Evolutionary conservation across 2,113 vertebrate genomes (phyloP).

Genomic region (Callorhinus ursinus): DNA sequence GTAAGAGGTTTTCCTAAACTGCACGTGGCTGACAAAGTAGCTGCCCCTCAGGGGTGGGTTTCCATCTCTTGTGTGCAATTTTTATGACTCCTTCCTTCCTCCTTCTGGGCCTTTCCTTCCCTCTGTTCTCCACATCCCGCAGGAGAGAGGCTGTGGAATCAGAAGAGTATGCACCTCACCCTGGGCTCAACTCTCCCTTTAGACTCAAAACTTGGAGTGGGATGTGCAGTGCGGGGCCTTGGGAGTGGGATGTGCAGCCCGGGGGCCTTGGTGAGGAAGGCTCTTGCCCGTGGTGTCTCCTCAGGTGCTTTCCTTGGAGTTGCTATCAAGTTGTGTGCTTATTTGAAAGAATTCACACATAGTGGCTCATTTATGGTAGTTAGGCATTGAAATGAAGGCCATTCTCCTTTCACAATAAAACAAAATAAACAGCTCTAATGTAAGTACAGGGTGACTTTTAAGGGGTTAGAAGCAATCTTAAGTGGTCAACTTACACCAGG

Average conservation of each 20-base stretch:
- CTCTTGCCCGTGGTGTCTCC: background rate
- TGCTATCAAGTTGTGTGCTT: rapidly evolving
- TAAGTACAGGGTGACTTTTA: background rate
- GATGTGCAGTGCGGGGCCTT: rapidly evolving
- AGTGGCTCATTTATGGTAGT: background rate
- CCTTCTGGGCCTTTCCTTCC: background rate
- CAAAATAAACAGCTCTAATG: background rate
- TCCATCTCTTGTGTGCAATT: background rate
- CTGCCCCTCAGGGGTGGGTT: rapidly evolving
- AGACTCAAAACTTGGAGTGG: background rate
- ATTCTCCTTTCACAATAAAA: background rate
- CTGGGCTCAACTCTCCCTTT: too few relatives aligned
- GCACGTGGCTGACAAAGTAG: rapidly evolving
- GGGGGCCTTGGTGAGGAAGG: rapidly evolving
- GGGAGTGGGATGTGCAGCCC: background rate
- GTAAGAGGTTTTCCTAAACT: background rate
- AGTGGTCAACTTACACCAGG: background rate
- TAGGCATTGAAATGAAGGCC: background rate
- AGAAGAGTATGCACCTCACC: rapidly evolving
- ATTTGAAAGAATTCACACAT: background rate
- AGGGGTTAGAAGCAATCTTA: background rate
- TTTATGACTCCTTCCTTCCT: background rate
- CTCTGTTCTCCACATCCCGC: rapidly evolving
- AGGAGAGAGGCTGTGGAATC: rapidly evolving
- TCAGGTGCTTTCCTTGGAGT: background rate